phyloP scores from a whole-genome alignment of 2,888 invertebrate species.

The Odontothrips loti region DNA sequence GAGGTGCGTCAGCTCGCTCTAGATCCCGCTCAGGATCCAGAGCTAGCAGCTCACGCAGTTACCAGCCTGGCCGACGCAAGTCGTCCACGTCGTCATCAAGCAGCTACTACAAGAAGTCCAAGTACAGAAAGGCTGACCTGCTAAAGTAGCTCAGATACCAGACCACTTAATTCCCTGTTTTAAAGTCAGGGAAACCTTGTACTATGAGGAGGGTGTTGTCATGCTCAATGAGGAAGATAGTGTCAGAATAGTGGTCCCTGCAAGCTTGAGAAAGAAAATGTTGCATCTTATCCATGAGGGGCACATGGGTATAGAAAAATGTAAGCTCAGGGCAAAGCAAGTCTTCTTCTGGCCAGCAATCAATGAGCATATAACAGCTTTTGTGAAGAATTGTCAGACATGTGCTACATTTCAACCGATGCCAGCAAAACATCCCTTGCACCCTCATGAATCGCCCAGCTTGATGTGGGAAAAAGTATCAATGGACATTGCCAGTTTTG shows the following conservation, averaged over 20 bases:
- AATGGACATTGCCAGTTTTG: not conserved
- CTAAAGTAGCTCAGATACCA: not conserved
- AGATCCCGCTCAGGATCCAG: too few relatives aligned
- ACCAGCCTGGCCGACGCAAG: too few relatives aligned
- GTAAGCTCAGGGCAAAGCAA: not conserved
- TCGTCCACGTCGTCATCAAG: too few relatives aligned
- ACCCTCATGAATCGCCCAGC: not conserved
- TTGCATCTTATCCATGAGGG: not conserved
- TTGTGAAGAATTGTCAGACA: not conserved
- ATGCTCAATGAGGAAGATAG: not conserved
- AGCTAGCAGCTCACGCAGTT: too few relatives aligned
- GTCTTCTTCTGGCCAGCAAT: not conserved
- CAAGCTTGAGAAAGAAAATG: not conserved
- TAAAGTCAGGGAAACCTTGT: not conserved
- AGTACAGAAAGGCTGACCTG: not conserved
- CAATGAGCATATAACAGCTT: not conserved
- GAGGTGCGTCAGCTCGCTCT: too few relatives aligned
- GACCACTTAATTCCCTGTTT: not conserved
- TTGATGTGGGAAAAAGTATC: constrained; percentile 13
- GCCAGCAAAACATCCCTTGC: not conserved
- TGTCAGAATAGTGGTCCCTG: not conserved
- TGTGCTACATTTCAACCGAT: not conserved
- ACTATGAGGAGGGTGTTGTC: not conserved
- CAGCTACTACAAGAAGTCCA: too few relatives aligned
- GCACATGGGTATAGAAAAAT: not conserved